Base-by-base conservation (phyloP, 2,113 vertebrate species). In the Alexandromys fortis region DNA sequence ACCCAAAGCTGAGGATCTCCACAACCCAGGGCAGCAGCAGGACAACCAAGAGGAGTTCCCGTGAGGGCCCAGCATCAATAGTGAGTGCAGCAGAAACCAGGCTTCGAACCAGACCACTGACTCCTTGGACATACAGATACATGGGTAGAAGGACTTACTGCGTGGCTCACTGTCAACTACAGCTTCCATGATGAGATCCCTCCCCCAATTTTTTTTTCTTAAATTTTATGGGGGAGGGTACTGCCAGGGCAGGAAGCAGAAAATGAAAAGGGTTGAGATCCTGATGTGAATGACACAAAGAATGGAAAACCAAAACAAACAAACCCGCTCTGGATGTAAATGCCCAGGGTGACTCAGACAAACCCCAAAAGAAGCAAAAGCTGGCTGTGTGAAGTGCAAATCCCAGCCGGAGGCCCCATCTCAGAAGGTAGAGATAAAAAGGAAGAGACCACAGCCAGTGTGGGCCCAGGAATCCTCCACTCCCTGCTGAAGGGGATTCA, bases 361-460 rank as follows among this genome's bases (percentile, higher is more conserved):
- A 47, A 65, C 4, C 24, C 81, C 47, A 21, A 13, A 47, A 58
- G 22, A 30, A 24, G 58, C 26, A 14, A 83, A 82, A 61, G 30
- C 28, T 89, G 52, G 28, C 96, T 35, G 45, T 26, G 30, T 28
- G 67, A 91, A 65, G 72, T 89, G 61, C 82, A 94, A n/a, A 77
- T 7, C 45, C 45, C 81, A 83, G 85, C 42, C 4, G 12, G 47
- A 67, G 35, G 47, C 52, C 82, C 33, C 14, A 52, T 75, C 73
- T 70, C 68, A 91, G 81, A 73, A 28, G 17, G 22, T 33, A 70
- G 75, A 78, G 95, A 93, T 89, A 82, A 77, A 91, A 81, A 17
- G 63, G 35, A 35, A 87, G 12, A 73, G 75, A 89, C 42, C 63
- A 79, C 35, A 68, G 24, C 61, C 10, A 49, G 33, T 52, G 33